Evolutionary conservation across 2,797 vertebrate genomes (phyloP).

Genomic region (Chiroxiphia lanceolata): DNA sequence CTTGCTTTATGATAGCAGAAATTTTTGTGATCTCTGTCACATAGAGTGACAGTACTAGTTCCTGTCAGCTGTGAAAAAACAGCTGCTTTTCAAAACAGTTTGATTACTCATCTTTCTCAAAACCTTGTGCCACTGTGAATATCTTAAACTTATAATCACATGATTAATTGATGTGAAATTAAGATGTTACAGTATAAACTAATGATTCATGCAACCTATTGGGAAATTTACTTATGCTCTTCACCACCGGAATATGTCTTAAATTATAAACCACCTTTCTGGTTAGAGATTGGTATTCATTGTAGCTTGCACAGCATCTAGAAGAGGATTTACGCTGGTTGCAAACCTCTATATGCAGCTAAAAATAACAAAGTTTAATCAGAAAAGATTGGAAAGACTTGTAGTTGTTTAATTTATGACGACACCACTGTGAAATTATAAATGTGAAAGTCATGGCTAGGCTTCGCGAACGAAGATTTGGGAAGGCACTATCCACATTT

Average conservation of each 20-base stretch:
- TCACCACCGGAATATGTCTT: not conserved
- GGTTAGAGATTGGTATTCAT: not conserved
- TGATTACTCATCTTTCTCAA: conserved; percentile 25
- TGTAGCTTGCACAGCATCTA: not conserved
- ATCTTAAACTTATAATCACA: conserved; percentile 12
- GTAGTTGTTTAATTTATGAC: conserved; percentile 8
- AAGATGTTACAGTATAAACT: not conserved
- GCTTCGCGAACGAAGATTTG: no score
- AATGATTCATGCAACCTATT: conserved; percentile 15
- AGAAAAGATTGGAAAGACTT: conserved; percentile 4
- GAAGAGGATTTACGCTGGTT: not conserved
- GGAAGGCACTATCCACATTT: no score
- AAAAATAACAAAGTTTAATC: conserved; percentile 24
- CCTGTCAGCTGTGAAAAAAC: not conserved
- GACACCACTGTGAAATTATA: not conserved
- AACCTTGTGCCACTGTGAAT: not conserved
- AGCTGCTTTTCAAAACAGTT: conserved; percentile 23
- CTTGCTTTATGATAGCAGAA: not conserved
- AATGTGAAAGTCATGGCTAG: conserved; percentile 26
- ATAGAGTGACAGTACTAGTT: not conserved
- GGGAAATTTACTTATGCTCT: not conserved
- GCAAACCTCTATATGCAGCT: not conserved
- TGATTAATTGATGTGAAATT: conserved; percentile 49
- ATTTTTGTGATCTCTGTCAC: not conserved
- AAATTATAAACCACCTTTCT: not conserved